Evolutionary conservation across 2,797 vertebrate genomes (phyloP), one percentile per base, ranked within the genome.

Genomic region (Champsocephalus esox): DNA sequence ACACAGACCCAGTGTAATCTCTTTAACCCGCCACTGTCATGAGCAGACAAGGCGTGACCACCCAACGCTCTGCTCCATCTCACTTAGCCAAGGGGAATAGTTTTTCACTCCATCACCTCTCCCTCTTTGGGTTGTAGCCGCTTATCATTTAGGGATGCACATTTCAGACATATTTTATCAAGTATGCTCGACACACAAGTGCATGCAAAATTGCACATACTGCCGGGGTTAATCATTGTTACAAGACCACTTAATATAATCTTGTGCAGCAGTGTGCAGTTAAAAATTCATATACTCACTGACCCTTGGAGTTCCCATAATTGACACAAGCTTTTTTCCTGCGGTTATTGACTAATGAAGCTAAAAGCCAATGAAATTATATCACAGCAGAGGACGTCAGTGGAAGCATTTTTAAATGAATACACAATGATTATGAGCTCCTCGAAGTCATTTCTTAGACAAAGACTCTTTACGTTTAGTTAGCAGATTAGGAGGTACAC

Each of bases 1-100:
- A 96, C 93, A 94, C 93, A 94, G 92, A 95, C 94, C 86, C 91
- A 82, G 92, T 96, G 95, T 97, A 98, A 98, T 97, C 96, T 96
- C 95, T 96, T 96, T 97, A 97, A 97, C 96, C 96, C 94, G 93
- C 93, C 94, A 94, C 94, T 94, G 93, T 93, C 92, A 92, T 86
- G 92, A 93, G 75, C 89, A 89, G 93, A 94, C 93, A 94, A 96
- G 95, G 96, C 96, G 86, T 95, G 95, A 97, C 94, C 92, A 89
- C 92, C 89, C 94, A 94, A 91, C 95, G 92, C 93, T 93, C 94
- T 92, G 95, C 95, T 95, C 95, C 94, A 90, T 96, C 95, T 94
- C 89, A 93, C 86, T 92, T 88, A 94, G 80, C 80, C 85, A 3
- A 59, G 71, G 84, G 34, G 84, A 84, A 73, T 44, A 75, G 81